Conservation (phyloP, 1,140 invertebrate species). For the Apis florea region DNA sequence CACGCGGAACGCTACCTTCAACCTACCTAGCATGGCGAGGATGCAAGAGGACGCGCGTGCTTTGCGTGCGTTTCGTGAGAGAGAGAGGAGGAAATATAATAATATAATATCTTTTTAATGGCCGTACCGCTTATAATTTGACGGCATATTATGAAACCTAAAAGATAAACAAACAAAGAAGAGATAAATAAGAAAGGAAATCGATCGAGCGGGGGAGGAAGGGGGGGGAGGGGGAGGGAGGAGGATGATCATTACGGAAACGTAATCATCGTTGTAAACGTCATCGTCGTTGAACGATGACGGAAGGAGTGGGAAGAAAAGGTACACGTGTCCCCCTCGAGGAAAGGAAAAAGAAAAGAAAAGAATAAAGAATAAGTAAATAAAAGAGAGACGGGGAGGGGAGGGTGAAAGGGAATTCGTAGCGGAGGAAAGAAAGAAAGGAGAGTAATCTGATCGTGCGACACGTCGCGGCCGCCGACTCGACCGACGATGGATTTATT, state of each 20-base stretch:
- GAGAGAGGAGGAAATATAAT: slow-evolving; percentile 65
- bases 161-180: slow-evolving; percentile 76
- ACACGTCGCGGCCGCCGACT: slow-evolving; percentile 38
- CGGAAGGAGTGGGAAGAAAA: too few species aligned
- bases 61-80: slow-evolving; percentile 66
- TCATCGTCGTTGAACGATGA: neutral
- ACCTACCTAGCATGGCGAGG: slow-evolving; percentile 61
- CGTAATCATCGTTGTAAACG: neutral
- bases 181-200: slow-evolving; percentile 70
- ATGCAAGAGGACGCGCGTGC: slow-evolving; percentile 60
- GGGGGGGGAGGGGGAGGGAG: too few species aligned
- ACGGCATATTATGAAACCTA: slow-evolving; percentile 80
- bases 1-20: slow-evolving; percentile 26
- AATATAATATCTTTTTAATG: too few species aligned
- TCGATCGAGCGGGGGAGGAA: neutral
- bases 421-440: slow-evolving; percentile 17
- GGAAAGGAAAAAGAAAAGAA: too few species aligned
- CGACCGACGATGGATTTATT: slow-evolving; percentile 69
- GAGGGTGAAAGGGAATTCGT: neutral
- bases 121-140: slow-evolving; percentile 80
- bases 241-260: too few species aligned
- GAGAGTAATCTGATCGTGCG: slow-evolving; percentile 51
- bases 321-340: too few species aligned
- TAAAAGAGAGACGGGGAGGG: too few species aligned
- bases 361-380: too few species aligned